phyloP scores from a whole-genome alignment of 2,797 vertebrate species.

The Eospalax fontanierii region DNA sequence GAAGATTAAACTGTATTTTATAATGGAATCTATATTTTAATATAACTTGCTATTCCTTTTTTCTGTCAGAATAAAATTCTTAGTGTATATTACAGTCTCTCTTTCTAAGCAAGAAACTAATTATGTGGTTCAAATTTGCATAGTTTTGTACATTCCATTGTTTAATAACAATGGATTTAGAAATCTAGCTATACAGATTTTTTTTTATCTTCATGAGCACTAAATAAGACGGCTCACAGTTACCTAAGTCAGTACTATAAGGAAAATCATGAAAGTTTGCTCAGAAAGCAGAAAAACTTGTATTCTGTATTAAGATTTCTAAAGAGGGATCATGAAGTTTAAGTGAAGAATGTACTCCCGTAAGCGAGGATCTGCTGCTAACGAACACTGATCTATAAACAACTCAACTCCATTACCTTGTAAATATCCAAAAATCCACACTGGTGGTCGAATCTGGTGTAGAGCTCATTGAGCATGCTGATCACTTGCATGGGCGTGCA shows the following conservation, averaged over 20 bases:
- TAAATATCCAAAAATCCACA: constrained; percentile 99
- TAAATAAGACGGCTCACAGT: constrained; percentile 25
- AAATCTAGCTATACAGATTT: not conserved
- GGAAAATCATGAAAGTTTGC: constrained; percentile 18
- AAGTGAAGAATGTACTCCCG: not conserved
- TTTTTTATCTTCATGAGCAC: constrained; percentile 28
- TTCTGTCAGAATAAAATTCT: constrained; percentile 28
- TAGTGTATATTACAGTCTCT: constrained; percentile 5
- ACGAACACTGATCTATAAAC: not conserved
- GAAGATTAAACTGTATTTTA: not conserved
- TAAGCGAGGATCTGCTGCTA: not conserved
- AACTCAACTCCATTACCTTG: constrained; percentile 92
- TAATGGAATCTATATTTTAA: constrained; percentile 17
- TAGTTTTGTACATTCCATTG: constrained; percentile 24
- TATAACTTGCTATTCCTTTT: not conserved
- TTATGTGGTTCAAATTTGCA: not conserved
- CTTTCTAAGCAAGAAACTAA: constrained; percentile 36
- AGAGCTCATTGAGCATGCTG: constrained; percentile 99
- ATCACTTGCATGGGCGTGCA: constrained; percentile 99
- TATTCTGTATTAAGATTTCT: not conserved
- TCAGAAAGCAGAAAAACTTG: constrained; percentile 20
- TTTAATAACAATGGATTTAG: constrained; percentile 16
- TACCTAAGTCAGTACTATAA: not conserved
- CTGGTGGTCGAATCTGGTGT: constrained; percentile 99
- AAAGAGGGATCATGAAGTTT: not conserved